Evolutionary conservation across 2,888 invertebrate genomes (phyloP), one percentile per base, ranked within the genome.

Genomic region (Synergus laeviventris): DNA sequence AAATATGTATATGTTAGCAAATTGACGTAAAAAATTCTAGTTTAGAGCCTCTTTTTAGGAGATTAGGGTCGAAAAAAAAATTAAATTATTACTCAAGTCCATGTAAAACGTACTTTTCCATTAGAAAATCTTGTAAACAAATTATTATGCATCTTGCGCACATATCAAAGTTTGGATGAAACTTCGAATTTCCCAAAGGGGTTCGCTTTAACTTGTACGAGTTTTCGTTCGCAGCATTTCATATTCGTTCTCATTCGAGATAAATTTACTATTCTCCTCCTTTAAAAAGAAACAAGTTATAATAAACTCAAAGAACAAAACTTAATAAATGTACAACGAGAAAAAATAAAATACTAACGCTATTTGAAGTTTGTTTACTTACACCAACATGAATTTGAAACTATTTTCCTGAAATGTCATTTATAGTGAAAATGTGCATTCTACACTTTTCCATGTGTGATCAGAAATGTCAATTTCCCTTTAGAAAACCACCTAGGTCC

Each of bases 101-200:
- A 9, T 9, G 9, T 9, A 9, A 18, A n/a, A 54, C 2, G 9
- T 54, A n/a, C 18, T 18, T 18, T 9, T 54, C 49, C 49, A 54
- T 54, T 18, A 18, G 8, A 16, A 31, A 66, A 24, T 45, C 24
- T 42, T 16, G 14, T 66, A 31, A 66, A 31, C 24, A 66, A 66
- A 66, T 66, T 24, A 66, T 16, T 24, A 66, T 16, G 42, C 45
- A 66, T 66, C 45, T n/a, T 21, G 45, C 14, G 66, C 24, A 39
- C 16, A 24, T 45, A 24, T 11, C 24, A 24, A 66, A 66, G 42
- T 66, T 66, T 45, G 18, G 42, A 70, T 45, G 49, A 31, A 70
- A 70, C 70, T 70, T 70, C n/a, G 31, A 31, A 70, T 70, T 70
- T 70, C 49, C 70, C 49, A 49, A 49, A 70, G 70, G 70, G 12